Evolutionary conservation across 2,797 vertebrate species (phyloP).

Genomic region (Sebastes matsubarae): DNA sequence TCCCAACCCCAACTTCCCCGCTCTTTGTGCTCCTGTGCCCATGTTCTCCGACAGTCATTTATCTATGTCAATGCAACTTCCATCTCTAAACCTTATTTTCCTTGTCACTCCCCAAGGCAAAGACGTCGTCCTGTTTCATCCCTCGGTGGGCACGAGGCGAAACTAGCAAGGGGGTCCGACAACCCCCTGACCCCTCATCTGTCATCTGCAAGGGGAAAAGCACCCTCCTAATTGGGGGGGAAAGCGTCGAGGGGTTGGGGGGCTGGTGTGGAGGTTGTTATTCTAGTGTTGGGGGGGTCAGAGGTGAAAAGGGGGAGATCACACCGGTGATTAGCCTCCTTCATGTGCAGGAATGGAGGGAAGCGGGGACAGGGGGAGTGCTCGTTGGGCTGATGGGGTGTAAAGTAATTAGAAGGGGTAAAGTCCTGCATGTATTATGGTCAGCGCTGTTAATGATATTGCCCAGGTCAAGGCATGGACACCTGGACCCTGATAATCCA

Average conservation of each 20-base stretch:
- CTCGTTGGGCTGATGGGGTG: slow-evolving; percentile 54
- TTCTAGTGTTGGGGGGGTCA: slow-evolving; percentile 78
- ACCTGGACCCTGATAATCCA: slow-evolving; percentile 13
- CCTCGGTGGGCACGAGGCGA: slow-evolving; percentile 52
- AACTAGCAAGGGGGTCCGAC: slow-evolving; percentile 76
- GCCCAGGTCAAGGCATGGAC: slow-evolving; percentile 20
- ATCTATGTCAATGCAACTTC: slow-evolving; percentile 65
- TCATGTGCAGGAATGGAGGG: slow-evolving; percentile 61
- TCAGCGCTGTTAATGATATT: slow-evolving; percentile 18
- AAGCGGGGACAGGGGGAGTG: slow-evolving; percentile 9
- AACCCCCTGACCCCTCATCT: slow-evolving; percentile 80
- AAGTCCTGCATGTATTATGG: slow-evolving; percentile 12
- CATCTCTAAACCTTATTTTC: slow-evolving; percentile 43
- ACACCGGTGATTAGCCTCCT: slow-evolving; percentile 77
- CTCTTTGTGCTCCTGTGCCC: slow-evolving; percentile 29
- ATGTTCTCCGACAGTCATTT: slow-evolving; percentile 50
- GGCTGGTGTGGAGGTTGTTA: slow-evolving; percentile 74
- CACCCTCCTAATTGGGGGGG: slow-evolving; percentile 75
- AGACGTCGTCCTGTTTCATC: slow-evolving; percentile 67
- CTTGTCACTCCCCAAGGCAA: slow-evolving; percentile 53
- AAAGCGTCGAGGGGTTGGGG: slow-evolving; percentile 46
- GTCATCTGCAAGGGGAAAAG: slow-evolving; percentile 78
- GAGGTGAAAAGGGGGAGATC: slow-evolving; percentile 79
- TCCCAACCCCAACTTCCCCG: background rate
- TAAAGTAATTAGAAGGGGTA: slow-evolving; percentile 61